Evolutionary conservation across 2,888 invertebrate species (phyloP).

Genomic region (Coenonympha arcania): DNA sequence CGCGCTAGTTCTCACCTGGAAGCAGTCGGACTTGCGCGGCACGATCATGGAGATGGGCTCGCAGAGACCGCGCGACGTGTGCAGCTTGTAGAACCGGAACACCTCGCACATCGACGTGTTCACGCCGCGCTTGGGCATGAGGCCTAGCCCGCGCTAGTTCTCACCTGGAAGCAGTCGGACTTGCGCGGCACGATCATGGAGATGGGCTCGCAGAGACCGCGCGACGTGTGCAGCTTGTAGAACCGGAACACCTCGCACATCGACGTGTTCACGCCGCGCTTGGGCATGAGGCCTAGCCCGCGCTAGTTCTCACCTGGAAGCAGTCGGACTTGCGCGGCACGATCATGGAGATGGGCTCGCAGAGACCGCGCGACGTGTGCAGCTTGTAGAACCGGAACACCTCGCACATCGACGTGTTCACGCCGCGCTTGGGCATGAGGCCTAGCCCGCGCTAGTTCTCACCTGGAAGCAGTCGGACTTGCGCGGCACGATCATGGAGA

Average conservation of each 20-base stretch:
- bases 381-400: constrained; percentile 94
- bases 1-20: constrained; percentile 81
- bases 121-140: constrained; percentile 93
- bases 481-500: constrained; percentile 95
- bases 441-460: constrained; percentile 89
- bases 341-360: constrained; percentile 96
- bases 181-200: constrained; percentile 97
- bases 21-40: constrained; percentile 86
- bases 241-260: constrained; percentile 92
- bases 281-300: constrained; percentile 93
- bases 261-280: constrained; percentile 87
- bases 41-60: constrained; percentile 97
- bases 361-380: constrained; percentile 89
- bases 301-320: constrained; percentile 80
- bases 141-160: constrained; percentile 90
- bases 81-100: constrained; percentile 92
- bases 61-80: constrained; percentile 90
- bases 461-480: constrained; percentile 82
- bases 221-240: constrained; percentile 92
- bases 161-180: constrained; percentile 77
- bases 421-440: constrained; percentile 92
- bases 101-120: constrained; percentile 88
- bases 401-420: constrained; percentile 86
- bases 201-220: constrained; percentile 93
- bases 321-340: constrained; percentile 90